These are phyloP conservation scores for Notodonta ziczac DNA, from an alignment of 2,888 invertebrate genomes.

Conservation along the genomic window DNA sequence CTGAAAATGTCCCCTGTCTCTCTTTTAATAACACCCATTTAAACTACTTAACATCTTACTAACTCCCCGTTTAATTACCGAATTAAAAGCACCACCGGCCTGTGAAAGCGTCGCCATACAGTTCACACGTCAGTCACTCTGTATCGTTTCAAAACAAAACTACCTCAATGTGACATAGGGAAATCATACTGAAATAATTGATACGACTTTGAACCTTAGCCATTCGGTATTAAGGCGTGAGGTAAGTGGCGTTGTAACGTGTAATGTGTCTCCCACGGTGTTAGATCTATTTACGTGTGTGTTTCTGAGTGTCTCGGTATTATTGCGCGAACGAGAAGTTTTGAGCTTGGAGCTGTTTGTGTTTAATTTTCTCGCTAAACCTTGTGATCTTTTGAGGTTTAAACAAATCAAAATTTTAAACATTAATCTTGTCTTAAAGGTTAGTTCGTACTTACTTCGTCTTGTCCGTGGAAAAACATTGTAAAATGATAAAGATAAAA, in stretches of 20 bases:
- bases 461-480: background rate
- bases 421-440: background rate
- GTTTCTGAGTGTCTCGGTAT: conserved; percentile 33
- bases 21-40: conserved; percentile 34
- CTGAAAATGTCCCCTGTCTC: conserved; percentile 21
- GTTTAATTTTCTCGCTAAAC: conserved; percentile 6
- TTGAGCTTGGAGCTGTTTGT: conserved; percentile 13
- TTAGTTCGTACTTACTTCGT: background rate
- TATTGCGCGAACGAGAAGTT: conserved; percentile 20
- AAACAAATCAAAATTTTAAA: background rate
- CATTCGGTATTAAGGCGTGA: conserved; percentile 29
- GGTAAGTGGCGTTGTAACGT: conserved; percentile 20
- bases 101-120: conserved; percentile 66
- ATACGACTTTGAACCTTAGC: conserved; percentile 41
- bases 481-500: background rate
- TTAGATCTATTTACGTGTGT: conserved; percentile 58
- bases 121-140: conserved; percentile 79
- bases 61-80: conserved; percentile 45
- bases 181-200: conserved; percentile 21
- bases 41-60: conserved; percentile 46
- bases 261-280: conserved; percentile 64
- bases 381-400: background rate
- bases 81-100: conserved; percentile 48
- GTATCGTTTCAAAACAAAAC: conserved; percentile 66
- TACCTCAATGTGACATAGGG: conserved; percentile 48